Evolutionary conservation across 1,140 invertebrate species (phyloP).

Genomic region (Scaptomyza pallida): DNA sequence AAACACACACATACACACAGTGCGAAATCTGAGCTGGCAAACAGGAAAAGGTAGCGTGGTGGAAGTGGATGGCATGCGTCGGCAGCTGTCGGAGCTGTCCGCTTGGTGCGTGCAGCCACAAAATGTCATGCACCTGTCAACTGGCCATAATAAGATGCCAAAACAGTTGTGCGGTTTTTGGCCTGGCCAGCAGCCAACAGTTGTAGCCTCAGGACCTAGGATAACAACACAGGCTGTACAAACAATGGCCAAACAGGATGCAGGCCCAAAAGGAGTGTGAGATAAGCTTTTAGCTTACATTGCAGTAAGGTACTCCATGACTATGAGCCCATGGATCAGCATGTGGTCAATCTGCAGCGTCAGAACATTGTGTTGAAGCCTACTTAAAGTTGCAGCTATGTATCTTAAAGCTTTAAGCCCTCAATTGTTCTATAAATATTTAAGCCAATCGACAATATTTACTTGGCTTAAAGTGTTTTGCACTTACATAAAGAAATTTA

Average conservation of each 20-base stretch:
- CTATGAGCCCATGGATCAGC: neutral
- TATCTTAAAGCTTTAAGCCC: too few species aligned
- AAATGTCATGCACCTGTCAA: slow-evolving; percentile 80
- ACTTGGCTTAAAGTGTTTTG: neutral
- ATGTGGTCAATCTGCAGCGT: slow-evolving; percentile 3
- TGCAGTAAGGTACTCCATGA: neutral
- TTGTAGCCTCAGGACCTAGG: slow-evolving; percentile 42
- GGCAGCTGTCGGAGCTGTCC: slow-evolving; percentile 37
- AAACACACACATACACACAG: neutral
- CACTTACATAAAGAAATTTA: too few species aligned
- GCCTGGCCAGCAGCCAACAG: slow-evolving; percentile 29
- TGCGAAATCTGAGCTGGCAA: neutral
- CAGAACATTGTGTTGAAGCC: neutral
- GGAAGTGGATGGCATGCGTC: slow-evolving; percentile 30
- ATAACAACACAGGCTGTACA: slow-evolving; percentile 55
- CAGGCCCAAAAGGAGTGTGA: neutral
- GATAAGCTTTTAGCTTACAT: slow-evolving; percentile 1
- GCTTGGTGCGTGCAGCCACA: slow-evolving; percentile 67
- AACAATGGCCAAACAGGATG: slow-evolving; percentile 13
- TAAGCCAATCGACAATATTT: too few species aligned
- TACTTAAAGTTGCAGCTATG: neutral
- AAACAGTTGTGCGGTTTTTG: slow-evolving; percentile 77
- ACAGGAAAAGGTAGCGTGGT: neutral
- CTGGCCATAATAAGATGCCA: slow-evolving; percentile 79
- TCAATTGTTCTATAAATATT: too few species aligned